Conservation (phyloP, 2,113 vertebrate species). For the Oreochromis niloticus region DNA sequence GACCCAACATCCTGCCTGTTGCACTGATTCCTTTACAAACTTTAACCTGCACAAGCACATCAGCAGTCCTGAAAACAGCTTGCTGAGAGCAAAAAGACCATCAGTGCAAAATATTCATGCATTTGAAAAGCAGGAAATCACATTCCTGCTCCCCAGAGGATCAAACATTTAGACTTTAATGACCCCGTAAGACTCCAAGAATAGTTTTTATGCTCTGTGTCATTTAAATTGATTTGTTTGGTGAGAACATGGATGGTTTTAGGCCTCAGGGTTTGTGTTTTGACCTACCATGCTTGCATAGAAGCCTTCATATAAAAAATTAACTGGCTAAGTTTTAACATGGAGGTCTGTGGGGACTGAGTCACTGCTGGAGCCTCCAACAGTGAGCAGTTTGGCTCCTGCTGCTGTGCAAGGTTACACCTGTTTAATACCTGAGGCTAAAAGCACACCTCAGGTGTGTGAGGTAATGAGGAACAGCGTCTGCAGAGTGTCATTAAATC, state of each 20-base stretch:
- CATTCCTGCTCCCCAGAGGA: not conserved
- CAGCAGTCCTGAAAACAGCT: not conserved
- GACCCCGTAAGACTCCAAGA: not conserved
- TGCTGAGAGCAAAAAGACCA: not conserved
- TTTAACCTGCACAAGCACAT: not conserved
- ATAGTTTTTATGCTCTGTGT: too few relatives aligned
- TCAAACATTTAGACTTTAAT: accelerated
- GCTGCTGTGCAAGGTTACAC: not conserved
- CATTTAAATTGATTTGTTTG: not conserved
- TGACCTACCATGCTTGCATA: not conserved
- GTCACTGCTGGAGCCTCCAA: not conserved
- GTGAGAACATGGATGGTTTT: not conserved
- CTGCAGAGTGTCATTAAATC: not conserved
- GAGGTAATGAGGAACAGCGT: not conserved
- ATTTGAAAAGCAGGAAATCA: not conserved
- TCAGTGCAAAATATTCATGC: not conserved
- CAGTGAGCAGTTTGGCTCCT: not conserved
- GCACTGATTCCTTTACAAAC: not conserved
- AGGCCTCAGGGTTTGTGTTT: not conserved
- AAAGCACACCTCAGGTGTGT: not conserved
- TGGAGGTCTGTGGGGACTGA: not conserved
- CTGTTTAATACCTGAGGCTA: not conserved
- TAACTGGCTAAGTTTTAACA: not conserved
- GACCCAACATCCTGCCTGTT: not conserved
- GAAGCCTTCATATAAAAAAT: too few relatives aligned